These are phyloP conservation scores for Drosophila heteroneura DNA, from an alignment of 2,888 invertebrate genomes.

Conservation along the genomic window DNA sequence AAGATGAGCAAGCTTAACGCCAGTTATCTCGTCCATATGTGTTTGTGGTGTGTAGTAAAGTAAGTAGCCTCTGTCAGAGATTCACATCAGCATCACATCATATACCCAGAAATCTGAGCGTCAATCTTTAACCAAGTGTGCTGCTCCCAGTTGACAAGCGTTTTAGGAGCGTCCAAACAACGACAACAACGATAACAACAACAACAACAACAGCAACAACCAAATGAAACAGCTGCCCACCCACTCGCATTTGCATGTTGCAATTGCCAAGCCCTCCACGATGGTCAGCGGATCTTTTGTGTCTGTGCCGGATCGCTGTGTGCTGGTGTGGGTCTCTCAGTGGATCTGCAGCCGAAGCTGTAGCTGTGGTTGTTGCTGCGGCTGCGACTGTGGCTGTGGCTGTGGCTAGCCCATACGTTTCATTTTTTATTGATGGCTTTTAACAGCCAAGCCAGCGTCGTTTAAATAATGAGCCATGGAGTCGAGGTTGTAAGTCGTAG, in stretches of 20 bases:
- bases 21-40: slow-evolving; percentile 12
- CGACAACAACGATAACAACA: slow-evolving; percentile 12
- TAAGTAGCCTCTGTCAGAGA: slow-evolving; percentile 55
- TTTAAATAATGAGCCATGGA: slow-evolving; percentile 78
- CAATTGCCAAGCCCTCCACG: slow-evolving; percentile 58
- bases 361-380: background rate
- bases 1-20: slow-evolving; percentile 15
- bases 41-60: slow-evolving; percentile 15
- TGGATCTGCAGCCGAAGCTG: slow-evolving; percentile 20
- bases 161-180: slow-evolving; percentile 57
- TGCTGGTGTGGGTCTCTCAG: slow-evolving; percentile 16
- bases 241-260: slow-evolving; percentile 80
- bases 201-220: slow-evolving; percentile 1
- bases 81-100: slow-evolving; percentile 34
- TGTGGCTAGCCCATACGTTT: slow-evolving; percentile 59
- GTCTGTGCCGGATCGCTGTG: slow-evolving; percentile 2
- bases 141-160: slow-evolving; percentile 47
- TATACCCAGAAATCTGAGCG: slow-evolving; percentile 56
- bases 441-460: slow-evolving; percentile 79
- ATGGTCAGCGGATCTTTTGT: slow-evolving; percentile 50
- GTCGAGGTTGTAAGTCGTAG: slow-evolving; percentile 61
- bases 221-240: slow-evolving; percentile 55
- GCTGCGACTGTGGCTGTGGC: background rate
- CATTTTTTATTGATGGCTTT: slow-evolving; percentile 76
- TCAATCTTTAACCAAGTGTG: slow-evolving; percentile 44